Percentiles rank a stretch among this genome's conserved stretches.
phyloP scores from a whole-genome alignment of 2,888 invertebrate species.

The Tetanocera ferruginea region DNA sequence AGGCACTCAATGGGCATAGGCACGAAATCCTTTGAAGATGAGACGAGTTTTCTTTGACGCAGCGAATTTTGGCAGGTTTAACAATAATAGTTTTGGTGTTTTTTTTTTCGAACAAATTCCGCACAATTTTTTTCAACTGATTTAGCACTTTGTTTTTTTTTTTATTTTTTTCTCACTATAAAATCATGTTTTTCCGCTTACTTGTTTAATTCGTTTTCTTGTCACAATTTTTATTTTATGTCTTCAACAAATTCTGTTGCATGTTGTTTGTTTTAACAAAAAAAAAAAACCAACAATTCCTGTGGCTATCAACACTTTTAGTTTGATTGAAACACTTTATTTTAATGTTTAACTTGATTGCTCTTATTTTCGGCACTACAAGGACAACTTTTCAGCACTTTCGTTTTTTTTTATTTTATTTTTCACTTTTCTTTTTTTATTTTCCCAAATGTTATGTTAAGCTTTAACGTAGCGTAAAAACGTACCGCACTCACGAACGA shows the following conservation, averaged over 20 bases:
- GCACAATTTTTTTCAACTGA: not conserved
- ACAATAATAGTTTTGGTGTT: conserved; percentile 21
- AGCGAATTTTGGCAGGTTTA: not conserved
- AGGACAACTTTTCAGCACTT: conserved; percentile 35
- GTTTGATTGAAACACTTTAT: conserved; percentile 18
- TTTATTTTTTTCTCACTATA: not conserved
- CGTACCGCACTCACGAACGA: conserved; percentile 62
- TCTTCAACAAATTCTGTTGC: not conserved
- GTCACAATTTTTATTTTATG: not conserved
- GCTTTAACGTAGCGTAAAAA: conserved; percentile 24
- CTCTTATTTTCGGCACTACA: not conserved
- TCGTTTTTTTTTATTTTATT: conserved; percentile 43
- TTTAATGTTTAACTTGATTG: conserved; percentile 31
- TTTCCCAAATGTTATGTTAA: not conserved
- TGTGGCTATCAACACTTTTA: not conserved
- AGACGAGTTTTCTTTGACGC: not conserved
- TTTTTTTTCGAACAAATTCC: not conserved
- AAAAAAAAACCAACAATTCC: not conserved
- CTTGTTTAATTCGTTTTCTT: not conserved
- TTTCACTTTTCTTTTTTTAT: conserved; percentile 38
- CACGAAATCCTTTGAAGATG: conserved; percentile 54
- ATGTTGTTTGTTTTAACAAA: conserved; percentile 9
- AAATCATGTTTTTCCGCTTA: not conserved
- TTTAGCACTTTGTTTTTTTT: not conserved
- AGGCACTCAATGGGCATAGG: conserved; percentile 70